Percentiles rank a stretch among this genome's conserved stretches.
Evolutionary conservation across 2,797 vertebrate genomes (phyloP).

Genomic region (Phrynocephalus guinanensis): DNA sequence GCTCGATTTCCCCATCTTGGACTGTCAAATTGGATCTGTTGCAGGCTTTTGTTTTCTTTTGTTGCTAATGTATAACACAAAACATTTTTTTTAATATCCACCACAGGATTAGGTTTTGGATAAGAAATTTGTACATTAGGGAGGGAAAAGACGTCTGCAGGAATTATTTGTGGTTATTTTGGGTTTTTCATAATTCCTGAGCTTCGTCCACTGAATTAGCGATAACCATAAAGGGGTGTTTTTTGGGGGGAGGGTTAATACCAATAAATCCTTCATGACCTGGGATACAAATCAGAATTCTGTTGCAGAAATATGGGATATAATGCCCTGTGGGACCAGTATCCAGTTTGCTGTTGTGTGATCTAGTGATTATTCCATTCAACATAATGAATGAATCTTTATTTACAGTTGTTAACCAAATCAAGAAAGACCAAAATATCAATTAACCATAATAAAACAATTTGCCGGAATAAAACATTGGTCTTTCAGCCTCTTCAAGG

Average conservation of each 20-base stretch:
- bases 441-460: too few relatives aligned
- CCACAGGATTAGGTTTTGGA: background rate
- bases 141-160: background rate
- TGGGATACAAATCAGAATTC: too few relatives aligned
- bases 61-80: slow-evolving; percentile 12
- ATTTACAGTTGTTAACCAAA: too few relatives aligned
- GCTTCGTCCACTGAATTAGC: background rate
- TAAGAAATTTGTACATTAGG: slow-evolving; percentile 16
- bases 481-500: too few relatives aligned
- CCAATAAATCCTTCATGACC: too few relatives aligned
- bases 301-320: too few relatives aligned
- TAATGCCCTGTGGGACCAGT: too few relatives aligned
- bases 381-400: too few relatives aligned
- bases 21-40: slow-evolving; percentile 27
- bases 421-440: too few relatives aligned
- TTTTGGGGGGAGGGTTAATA: background rate
- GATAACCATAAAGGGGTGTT: background rate
- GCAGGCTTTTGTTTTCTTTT: slow-evolving; percentile 24
- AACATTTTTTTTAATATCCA: background rate
- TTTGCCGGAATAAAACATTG: too few relatives aligned
- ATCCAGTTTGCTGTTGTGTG: too few relatives aligned
- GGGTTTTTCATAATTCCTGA: background rate
- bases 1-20: slow-evolving; percentile 46
- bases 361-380: too few relatives aligned
- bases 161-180: background rate